Evolutionary conservation across 2,888 invertebrate genomes (phyloP).

Genomic region (Camponotus fellah): DNA sequence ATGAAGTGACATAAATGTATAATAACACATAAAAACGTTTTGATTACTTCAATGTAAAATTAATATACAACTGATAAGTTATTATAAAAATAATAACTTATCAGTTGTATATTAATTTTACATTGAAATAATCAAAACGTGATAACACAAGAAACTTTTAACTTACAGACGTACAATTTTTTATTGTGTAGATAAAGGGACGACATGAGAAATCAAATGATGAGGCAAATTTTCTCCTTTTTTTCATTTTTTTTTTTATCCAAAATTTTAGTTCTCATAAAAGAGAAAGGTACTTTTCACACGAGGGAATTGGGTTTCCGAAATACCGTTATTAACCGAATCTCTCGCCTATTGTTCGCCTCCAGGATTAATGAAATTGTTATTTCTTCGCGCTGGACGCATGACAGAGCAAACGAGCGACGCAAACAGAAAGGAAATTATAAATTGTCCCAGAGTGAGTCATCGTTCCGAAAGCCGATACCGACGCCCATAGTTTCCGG

Average conservation of each 20-base stretch:
- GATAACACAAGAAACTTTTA: no score
- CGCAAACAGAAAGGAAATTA: constrained; percentile 55
- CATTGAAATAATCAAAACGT: no score
- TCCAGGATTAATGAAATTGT: constrained; percentile 43
- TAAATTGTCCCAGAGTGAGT: constrained; percentile 59
- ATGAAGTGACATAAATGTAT: no score
- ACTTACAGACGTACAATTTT: no score
- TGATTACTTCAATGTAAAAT: no score
- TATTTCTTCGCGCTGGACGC: constrained; percentile 17
- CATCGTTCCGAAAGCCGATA: constrained; percentile 65
- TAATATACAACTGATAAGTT: no score
- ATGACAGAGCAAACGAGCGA: constrained; percentile 33
- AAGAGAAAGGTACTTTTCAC: neutral
- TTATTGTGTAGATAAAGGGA: neutral
- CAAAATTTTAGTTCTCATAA: neutral
- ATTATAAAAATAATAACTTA: no score
- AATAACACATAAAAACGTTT: no score
- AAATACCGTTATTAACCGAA: neutral
- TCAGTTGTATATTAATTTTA: no score
- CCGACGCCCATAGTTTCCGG: constrained; percentile 65
- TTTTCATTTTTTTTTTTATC: neutral
- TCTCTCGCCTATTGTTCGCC: constrained; percentile 4
- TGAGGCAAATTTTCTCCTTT: neutral
- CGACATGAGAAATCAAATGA: neutral
- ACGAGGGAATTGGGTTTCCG: neutral